Evolutionary conservation across 2,888 invertebrate species (phyloP), one percentile per base, ranked within the genome.

Genomic region (Nomada ferruginata): DNA sequence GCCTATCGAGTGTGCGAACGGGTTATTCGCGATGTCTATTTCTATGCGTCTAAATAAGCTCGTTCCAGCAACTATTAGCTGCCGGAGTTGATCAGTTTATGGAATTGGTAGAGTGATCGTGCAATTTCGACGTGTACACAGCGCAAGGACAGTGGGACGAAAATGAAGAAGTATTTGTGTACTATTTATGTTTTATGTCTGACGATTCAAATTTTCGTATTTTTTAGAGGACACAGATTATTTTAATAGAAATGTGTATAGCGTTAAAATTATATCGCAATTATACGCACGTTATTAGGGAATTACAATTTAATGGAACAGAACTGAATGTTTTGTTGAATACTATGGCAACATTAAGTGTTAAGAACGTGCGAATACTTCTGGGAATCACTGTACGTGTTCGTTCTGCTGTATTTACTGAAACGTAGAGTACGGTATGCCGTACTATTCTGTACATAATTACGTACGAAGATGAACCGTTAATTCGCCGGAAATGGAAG

Each of bases 1-100:
- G 61, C 53, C 60, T 66, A 85, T 83, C 65, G 76, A 85, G 65
- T 59, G 26, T 44, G 57, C 26, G 20, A 52, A 57, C 36, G 15
- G 55, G 50, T 76, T 61, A 72, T 26, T 18, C 42, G 36, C 59
- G 60, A 52, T 60, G 64, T 70, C 26, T 61, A 36, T 65, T 20
- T 23, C 44, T 13, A 55, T 42, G 63, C 50, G 52, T 50, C 57
- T 53, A 59, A 65, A 47, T 26, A 64, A 76, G 57, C 55, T 57
- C 42, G 50, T 29, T 47, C 1, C 10, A 70, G 50, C 57, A 57
- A 23, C 57, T 36, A 66, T 74, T 59, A 50, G 5, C n/a, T 57
- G 36, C 47, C 23, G 5, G 36, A 13, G 23, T 13, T 23, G 61
- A 50, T 69, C 52, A 13, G 29, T 44, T 42, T 50, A 36, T 36